A percentile compares a stretch with the other conserved stretches of the same genome.
Evolutionary conservation across 2,797 vertebrate species (phyloP).

Genomic region (Graptemys geographica): DNA sequence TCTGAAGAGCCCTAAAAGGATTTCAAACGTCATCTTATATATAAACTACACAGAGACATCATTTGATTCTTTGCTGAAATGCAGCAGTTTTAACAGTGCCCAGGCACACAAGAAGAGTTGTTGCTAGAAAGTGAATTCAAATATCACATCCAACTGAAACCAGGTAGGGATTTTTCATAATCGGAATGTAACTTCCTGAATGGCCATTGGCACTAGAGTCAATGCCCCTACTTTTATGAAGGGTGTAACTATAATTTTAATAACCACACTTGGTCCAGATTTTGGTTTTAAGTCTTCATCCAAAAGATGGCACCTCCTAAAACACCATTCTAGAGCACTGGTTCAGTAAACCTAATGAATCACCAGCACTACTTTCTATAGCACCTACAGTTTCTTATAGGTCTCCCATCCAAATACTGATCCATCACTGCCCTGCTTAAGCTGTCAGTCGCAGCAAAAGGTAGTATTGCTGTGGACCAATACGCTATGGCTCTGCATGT

Average conservation of each 20-base stretch:
- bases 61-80: not conserved
- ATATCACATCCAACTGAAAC: not conserved
- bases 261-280: not conserved
- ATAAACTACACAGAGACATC: not conserved
- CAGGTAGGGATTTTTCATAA: not conserved
- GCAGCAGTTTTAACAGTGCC: not conserved
- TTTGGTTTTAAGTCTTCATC: not conserved
- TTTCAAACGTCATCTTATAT: not conserved
- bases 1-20: not conserved
- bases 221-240: not conserved
- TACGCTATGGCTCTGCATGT: not conserved
- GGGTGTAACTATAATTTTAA: not conserved
- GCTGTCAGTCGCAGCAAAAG: not conserved
- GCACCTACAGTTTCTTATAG: slow-evolving; percentile 7
- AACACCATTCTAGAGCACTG: not conserved
- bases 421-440: slow-evolving; percentile 43
- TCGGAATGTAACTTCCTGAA: not conserved
- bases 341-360: not conserved
- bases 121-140: not conserved
- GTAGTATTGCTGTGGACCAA: not conserved
- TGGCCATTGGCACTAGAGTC: not conserved
- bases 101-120: not conserved
- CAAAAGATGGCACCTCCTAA: not conserved
- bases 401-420: slow-evolving; percentile 26
- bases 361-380: not conserved